phyloP scores from a whole-genome alignment of 2,888 invertebrate species.

The Harpalus rubripes region DNA sequence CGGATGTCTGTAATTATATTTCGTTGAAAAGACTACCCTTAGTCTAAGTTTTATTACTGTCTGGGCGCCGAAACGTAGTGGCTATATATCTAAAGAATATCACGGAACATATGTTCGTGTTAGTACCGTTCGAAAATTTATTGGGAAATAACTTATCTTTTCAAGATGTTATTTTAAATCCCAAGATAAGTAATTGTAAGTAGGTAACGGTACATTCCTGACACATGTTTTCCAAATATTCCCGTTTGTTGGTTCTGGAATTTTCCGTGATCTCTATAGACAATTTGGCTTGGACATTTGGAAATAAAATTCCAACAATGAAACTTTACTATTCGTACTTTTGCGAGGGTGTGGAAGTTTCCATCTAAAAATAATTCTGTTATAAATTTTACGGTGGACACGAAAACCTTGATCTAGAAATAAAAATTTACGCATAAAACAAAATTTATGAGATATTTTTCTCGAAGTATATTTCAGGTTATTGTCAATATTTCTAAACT shows the following conservation, averaged over 20 bases:
- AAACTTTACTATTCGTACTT: background rate
- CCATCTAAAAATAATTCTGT: background rate
- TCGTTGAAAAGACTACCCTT: conserved; percentile 8
- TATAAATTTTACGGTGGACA: background rate
- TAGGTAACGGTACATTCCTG: background rate
- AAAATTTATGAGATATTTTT: background rate
- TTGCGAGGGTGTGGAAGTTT: background rate
- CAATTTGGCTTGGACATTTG: background rate
- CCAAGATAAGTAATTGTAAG: background rate
- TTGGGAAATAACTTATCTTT: background rate
- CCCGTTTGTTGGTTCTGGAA: background rate
- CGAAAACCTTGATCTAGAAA: background rate
- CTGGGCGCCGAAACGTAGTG: background rate
- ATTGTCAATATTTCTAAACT: background rate
- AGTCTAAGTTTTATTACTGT: background rate
- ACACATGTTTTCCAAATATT: background rate
- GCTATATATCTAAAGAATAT: conserved; percentile 1
- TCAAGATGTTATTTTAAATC: background rate
- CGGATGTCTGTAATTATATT: background rate
- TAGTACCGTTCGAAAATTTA: conserved; percentile 7
- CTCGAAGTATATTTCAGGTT: background rate
- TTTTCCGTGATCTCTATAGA: background rate
- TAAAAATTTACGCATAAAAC: background rate
- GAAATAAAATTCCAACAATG: background rate
- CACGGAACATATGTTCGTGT: background rate